These are phyloP conservation scores for Blastobasis adustella DNA, from an alignment of 2,888 invertebrate genomes.

Conservation along the genomic window DNA sequence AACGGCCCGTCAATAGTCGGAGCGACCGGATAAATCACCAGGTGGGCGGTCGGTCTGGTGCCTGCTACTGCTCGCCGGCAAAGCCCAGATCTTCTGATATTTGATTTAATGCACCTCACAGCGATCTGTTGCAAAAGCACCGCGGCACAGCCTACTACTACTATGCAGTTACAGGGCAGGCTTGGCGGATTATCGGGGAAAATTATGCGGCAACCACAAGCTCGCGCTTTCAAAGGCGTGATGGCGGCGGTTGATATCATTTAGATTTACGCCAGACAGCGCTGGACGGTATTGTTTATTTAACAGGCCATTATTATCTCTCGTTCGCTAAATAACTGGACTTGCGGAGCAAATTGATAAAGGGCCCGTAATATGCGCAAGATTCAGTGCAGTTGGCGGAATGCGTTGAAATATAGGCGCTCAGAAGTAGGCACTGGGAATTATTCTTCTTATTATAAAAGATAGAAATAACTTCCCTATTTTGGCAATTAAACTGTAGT, in stretches of 20 bases:
- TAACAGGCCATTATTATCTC: too few species aligned
- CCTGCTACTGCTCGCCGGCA: constrained; percentile 69
- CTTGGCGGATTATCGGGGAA: constrained; percentile 4
- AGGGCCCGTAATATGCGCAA: too few species aligned
- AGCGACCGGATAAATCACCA: constrained; percentile 60
- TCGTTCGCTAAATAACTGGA: too few species aligned
- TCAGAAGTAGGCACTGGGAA: too few species aligned
- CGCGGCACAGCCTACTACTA: not conserved
- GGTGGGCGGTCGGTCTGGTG: constrained; percentile 57
- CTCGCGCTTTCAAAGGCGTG: too few species aligned
- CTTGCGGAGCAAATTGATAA: too few species aligned
- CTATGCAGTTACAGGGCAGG: constrained; percentile 3
- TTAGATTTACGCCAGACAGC: not conserved
- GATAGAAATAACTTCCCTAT: too few species aligned
- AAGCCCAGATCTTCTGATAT: constrained; percentile 64
- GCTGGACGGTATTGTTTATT: not conserved
- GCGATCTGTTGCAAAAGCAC: constrained; percentile 24
- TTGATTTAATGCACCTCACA: constrained; percentile 61
- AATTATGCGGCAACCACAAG: constrained; percentile 5
- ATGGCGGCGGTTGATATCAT: too few species aligned
- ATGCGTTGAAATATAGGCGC: too few species aligned
- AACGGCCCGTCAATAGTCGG: constrained; percentile 5
- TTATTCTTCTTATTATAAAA: too few species aligned
- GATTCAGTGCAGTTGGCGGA: too few species aligned
- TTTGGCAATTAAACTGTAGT: too few species aligned